These are phyloP conservation scores for Melierax canorus DNA, from an alignment of 2,113 vertebrate species.

Conservation along the genomic window DNA sequence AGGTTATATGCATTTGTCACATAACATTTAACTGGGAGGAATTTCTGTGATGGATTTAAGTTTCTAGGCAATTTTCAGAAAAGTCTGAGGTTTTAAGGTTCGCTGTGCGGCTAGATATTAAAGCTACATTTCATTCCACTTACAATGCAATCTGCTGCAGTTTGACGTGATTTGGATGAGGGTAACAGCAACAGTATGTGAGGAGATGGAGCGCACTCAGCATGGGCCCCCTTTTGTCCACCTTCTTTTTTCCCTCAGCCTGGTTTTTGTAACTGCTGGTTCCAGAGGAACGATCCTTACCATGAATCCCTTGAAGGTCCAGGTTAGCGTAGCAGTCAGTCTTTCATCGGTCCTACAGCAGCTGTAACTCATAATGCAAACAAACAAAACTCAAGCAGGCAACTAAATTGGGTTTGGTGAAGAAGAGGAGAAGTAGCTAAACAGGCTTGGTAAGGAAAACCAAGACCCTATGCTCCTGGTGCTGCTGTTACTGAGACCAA, in stretches of 20 bases:
- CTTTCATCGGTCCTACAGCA: not conserved
- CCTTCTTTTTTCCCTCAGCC: not conserved
- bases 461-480: not conserved
- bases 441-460: not conserved
- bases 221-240: not conserved
- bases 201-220: not conserved
- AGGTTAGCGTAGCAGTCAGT: not conserved
- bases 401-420: not conserved
- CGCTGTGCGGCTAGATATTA: not conserved
- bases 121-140: rapidly evolving
- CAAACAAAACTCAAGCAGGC: not conserved
- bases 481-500: not conserved
- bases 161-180: not conserved
- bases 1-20: not conserved
- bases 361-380: not conserved
- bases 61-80: not conserved
- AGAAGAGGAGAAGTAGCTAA: not conserved
- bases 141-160: not conserved
- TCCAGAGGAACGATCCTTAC: not conserved
- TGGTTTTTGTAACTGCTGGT: not conserved
- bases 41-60: not conserved
- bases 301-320: not conserved
- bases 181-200: rapidly evolving
- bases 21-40: not conserved
- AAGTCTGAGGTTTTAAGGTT: not conserved